Percentiles rank a stretch among this genome's conserved stretches.
Conservation (phyloP, 2,888 invertebrate species). For the Falcaria lacertinaria region DNA sequence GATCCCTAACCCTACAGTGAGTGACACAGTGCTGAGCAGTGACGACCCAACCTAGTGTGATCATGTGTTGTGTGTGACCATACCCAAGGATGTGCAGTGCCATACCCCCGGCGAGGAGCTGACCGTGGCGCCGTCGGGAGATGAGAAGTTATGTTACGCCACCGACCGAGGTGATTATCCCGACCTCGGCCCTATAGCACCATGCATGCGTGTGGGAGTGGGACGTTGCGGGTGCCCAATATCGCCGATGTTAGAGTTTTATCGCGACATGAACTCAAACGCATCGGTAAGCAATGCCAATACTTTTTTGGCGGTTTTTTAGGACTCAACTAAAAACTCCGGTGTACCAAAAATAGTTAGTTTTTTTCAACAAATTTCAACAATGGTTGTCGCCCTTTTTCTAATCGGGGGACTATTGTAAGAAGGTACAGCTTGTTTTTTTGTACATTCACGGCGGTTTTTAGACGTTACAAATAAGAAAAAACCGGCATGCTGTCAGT, state of each 20-base stretch:
- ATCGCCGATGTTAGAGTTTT: conserved; percentile 34
- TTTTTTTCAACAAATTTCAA: conserved; percentile 46
- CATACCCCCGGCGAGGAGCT: conserved; percentile 55
- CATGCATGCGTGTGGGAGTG: conserved; percentile 61
- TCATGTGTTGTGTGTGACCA: conserved; percentile 51
- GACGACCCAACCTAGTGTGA: conserved; percentile 24
- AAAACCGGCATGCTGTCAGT: conserved; percentile 26
- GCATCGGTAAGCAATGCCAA: conserved; percentile 55
- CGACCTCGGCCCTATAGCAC: conserved; percentile 62
- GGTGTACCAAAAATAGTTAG: conserved; percentile 30
- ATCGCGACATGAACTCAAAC: conserved; percentile 35
- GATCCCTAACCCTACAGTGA: conserved; percentile 20
- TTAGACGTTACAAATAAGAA: conserved; percentile 20
- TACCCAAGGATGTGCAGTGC: conserved; percentile 63
- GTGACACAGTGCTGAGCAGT: conserved; percentile 58
- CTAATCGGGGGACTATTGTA: conserved; percentile 41
- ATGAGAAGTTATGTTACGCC: conserved; percentile 76
- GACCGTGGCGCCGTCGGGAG: conserved; percentile 62
- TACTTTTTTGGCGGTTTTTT: conserved; percentile 51
- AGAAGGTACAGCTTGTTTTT: conserved; percentile 44
- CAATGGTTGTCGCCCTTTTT: conserved; percentile 62
- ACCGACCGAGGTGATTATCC: conserved; percentile 78
- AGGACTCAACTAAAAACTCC: conserved; percentile 15
- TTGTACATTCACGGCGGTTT: conserved; percentile 23
- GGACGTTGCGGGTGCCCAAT: conserved; percentile 35